Percentiles rank a stretch among this genome's conserved stretches.
Conservation (phyloP, 2,797 vertebrate species). For the Tragopan temminckii region DNA sequence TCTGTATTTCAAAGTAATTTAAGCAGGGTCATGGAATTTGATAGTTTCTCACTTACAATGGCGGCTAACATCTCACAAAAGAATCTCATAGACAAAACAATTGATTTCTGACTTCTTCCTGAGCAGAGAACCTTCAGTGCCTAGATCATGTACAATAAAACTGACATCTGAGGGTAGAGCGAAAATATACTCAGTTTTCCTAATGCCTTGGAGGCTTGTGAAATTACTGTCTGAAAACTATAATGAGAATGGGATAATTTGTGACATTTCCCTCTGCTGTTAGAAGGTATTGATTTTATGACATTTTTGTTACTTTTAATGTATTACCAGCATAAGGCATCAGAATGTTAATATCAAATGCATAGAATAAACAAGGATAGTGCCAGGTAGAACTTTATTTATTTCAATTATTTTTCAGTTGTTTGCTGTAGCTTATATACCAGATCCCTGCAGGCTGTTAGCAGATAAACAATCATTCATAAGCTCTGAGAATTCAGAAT, state of each 20-base stretch:
- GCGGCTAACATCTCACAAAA: conserved; percentile 19
- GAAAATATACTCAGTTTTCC: conserved; percentile 44
- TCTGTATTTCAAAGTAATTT: conserved; percentile 14
- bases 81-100: conserved; percentile 46
- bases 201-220: conserved; percentile 65
- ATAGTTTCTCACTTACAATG: conserved; percentile 37
- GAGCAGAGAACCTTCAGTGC: conserved; percentile 27
- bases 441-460: conserved; percentile 56
- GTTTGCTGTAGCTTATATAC: conserved; percentile 60
- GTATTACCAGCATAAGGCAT: conserved; percentile 45
- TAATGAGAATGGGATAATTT: conserved; percentile 76
- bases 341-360: conserved; percentile 64
- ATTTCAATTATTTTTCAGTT: conserved; percentile 74
- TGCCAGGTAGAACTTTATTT: conserved; percentile 69
- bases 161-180: conserved; percentile 50
- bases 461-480: conserved; percentile 50
- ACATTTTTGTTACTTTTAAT: conserved; percentile 68
- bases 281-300: conserved; percentile 74
- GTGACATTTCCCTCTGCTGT: conserved; percentile 71
- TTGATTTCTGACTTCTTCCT: conserved; percentile 52
- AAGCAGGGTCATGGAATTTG: neutral
- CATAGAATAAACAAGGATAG: conserved; percentile 52
- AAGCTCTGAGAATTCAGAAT: conserved; percentile 47
- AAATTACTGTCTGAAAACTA: conserved; percentile 74
- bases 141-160: conserved; percentile 62